Conservation (phyloP, 1,140 invertebrate genomes). For the Lucilia cuprina region DNA sequence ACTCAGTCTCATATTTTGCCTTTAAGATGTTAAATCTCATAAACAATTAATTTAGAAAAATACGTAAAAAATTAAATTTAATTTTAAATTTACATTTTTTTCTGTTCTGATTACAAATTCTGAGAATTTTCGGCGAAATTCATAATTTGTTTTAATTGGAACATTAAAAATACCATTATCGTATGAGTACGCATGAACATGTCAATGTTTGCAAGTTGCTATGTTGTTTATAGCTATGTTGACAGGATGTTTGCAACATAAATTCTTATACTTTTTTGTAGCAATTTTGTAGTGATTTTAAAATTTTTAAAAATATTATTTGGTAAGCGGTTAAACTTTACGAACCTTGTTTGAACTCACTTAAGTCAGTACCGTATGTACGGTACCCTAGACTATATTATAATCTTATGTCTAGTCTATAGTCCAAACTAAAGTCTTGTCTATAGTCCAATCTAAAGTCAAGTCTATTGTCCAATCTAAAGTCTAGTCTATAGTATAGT, state of each 20-base stretch:
- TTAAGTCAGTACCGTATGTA: too few relatives aligned
- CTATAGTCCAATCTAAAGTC: too few relatives aligned
- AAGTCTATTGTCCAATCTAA: too few relatives aligned
- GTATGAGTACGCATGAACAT: neutral
- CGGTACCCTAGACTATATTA: too few relatives aligned
- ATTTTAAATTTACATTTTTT: constrained; percentile 6
- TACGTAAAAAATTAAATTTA: neutral
- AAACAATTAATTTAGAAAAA: constrained; percentile 34
- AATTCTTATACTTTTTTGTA: neutral
- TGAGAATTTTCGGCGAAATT: constrained; percentile 31
- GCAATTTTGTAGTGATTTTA: constrained; percentile 13
- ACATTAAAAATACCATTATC: constrained; percentile 15
- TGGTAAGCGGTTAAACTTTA: too few relatives aligned
- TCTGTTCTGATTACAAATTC: constrained; percentile 15
- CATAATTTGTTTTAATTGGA: constrained; percentile 32
- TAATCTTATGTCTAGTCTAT: too few relatives aligned
- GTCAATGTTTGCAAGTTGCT: neutral
- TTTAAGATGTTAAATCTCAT: neutral
- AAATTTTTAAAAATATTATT: neutral
- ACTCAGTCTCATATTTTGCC: neutral
- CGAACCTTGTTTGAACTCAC: too few relatives aligned
- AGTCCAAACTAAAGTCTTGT: too few relatives aligned
- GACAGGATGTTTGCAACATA: constrained; percentile 18
- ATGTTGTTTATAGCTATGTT: neutral
- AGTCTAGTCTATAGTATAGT: too few relatives aligned